These are phyloP conservation scores for Rambutsinella grinnellia DNA, from an alignment of 2,888 invertebrate genomes.

Conservation along the genomic window DNA sequence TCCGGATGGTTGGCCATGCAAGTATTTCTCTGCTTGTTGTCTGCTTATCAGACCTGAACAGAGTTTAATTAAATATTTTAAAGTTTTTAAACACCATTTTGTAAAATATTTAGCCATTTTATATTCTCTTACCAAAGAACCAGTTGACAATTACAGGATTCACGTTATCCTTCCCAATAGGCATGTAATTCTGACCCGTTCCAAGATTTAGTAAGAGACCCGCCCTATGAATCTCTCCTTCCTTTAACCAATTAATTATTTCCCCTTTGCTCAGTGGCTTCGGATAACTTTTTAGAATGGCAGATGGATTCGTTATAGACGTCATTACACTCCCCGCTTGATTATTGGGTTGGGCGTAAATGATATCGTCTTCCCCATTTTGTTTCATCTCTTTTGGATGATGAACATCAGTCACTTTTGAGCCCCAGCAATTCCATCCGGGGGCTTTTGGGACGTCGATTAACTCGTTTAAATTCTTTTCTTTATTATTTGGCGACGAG, in stretches of 20 bases:
- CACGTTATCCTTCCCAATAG: slow-evolving; percentile 5
- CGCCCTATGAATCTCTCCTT: slow-evolving; percentile 56
- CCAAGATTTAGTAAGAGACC: slow-evolving; percentile 46
- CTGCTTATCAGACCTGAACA: slow-evolving; percentile 53
- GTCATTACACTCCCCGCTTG: slow-evolving; percentile 44
- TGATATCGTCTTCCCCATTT: slow-evolving; percentile 36
- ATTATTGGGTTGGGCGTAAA: slow-evolving; percentile 56
- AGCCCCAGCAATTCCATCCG: slow-evolving; percentile 35
- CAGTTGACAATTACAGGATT: slow-evolving; percentile 47
- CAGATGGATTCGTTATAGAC: slow-evolving; percentile 47
- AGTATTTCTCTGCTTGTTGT: slow-evolving; percentile 51
- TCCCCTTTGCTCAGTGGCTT: slow-evolving; percentile 52
- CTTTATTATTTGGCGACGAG: slow-evolving; percentile 3
- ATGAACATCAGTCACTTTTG: no score
- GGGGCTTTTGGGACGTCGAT: slow-evolving; percentile 10
- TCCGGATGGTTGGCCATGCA: slow-evolving; percentile 55
- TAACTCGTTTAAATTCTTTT: neutral
- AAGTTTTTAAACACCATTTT: neutral
- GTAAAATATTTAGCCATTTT: neutral
- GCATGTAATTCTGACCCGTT: slow-evolving; percentile 29
- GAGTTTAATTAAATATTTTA: neutral
- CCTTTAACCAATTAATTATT: slow-evolving; percentile 56
- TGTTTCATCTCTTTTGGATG: neutral
- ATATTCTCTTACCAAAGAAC: slow-evolving; percentile 54
- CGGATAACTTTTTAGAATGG: slow-evolving; percentile 52